A percentile compares a stretch with the other conserved stretches of the same genome.
These are phyloP conservation scores for Melitaea cinxia DNA, from an alignment of 1,140 invertebrate species.

Conservation along the genomic window DNA sequence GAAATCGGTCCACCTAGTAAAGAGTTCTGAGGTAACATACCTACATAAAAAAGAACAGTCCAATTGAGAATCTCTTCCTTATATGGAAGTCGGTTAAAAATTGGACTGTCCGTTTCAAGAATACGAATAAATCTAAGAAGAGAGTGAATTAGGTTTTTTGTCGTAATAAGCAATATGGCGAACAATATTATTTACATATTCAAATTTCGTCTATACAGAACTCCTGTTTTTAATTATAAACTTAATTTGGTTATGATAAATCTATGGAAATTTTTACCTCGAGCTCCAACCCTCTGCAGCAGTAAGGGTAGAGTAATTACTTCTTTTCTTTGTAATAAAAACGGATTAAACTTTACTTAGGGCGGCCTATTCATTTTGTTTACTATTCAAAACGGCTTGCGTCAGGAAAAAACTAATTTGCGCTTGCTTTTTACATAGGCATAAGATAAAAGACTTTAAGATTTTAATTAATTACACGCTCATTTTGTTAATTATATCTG, in stretches of 20 bases:
- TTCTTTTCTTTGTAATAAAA: slow-evolving; percentile 82
- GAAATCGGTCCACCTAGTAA: too few relatives aligned
- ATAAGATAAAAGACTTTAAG: slow-evolving; percentile 46
- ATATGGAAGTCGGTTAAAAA: too few relatives aligned
- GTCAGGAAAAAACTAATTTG: slow-evolving; percentile 76
- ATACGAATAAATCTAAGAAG: slow-evolving; percentile 39
- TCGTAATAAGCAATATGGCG: slow-evolving; percentile 57
- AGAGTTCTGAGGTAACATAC: too few relatives aligned
- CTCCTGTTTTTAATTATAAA: slow-evolving; percentile 81
- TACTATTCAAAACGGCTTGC: slow-evolving; percentile 76
- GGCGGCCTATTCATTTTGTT: slow-evolving; percentile 78
- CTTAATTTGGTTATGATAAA: slow-evolving; percentile 81
- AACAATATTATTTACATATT: slow-evolving; percentile 77
- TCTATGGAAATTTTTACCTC: slow-evolving; percentile 81
- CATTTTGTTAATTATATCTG: slow-evolving; percentile 31
- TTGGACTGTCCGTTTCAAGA: slow-evolving; percentile 4
- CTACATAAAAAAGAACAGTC: too few relatives aligned
- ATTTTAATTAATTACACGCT: slow-evolving; percentile 60
- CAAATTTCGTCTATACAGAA: slow-evolving; percentile 79
- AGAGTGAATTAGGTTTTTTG: slow-evolving; percentile 47
- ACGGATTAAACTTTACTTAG: slow-evolving; percentile 82
- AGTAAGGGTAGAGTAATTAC: slow-evolving; percentile 80
- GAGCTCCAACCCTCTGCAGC: slow-evolving; percentile 73
- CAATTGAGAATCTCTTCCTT: too few relatives aligned
- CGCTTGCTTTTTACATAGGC: slow-evolving; percentile 39